phyloP scores from a whole-genome alignment of 2,888 invertebrate genomes.

The Allygus modestus region DNA sequence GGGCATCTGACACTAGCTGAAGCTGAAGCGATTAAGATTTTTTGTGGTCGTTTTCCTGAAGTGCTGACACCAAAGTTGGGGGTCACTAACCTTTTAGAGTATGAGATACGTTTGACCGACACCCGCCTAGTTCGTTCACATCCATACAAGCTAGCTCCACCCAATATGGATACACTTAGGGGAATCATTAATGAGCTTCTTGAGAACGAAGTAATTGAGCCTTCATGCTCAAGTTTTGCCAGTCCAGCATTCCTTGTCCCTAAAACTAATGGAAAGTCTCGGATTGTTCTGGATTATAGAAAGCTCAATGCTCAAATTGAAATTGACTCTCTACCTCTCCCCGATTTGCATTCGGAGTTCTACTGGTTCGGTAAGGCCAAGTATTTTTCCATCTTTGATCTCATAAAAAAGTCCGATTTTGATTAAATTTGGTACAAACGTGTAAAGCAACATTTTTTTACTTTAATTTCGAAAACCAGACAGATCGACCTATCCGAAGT shows the following conservation, averaged over 20 bases:
- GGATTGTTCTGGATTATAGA: not conserved
- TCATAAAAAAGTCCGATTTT: no score
- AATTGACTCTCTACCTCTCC: not conserved
- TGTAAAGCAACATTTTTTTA: no score
- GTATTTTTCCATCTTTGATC: not conserved
- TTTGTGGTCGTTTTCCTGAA: not conserved
- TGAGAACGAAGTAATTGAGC: slow-evolving; percentile 17
- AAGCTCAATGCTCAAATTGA: not conserved
- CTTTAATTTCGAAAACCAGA: no score
- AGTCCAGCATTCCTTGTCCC: slow-evolving; percentile 66
- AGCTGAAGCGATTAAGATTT: not conserved
- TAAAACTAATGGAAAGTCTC: not conserved
- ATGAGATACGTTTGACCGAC: slow-evolving; percentile 14
- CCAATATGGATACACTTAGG: slow-evolving; percentile 18
- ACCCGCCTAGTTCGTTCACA: slow-evolving; percentile 7
- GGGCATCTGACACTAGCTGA: not conserved
- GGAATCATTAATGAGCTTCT: slow-evolving; percentile 19
- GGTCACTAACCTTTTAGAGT: slow-evolving; percentile 19
- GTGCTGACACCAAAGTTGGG: no score
- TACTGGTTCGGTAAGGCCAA: slow-evolving; percentile 15
- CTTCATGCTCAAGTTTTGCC: slow-evolving; percentile 64
- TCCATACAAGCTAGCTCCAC: slow-evolving; percentile 51
- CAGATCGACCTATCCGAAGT: no score
- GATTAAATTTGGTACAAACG: no score
- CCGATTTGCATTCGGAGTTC: not conserved